phyloP scores from a whole-genome alignment of 2,113 vertebrate species.

The Hypanus sabinus region DNA sequence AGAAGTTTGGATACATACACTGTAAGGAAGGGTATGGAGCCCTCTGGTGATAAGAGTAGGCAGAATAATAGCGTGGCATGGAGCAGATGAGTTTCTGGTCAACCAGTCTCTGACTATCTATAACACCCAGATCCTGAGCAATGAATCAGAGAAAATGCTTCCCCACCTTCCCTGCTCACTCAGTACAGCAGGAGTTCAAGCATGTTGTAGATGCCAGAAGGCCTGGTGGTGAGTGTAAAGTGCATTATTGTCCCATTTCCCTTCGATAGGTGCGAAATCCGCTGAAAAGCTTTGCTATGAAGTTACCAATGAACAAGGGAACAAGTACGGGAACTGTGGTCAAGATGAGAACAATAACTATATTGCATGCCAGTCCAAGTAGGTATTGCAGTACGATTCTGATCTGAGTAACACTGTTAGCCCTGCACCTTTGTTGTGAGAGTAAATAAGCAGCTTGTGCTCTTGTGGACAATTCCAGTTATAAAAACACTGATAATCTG shows the following conservation, averaged over 20 bases:
- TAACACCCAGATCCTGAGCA: no score
- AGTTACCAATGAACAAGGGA: neutral
- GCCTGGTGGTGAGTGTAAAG: neutral
- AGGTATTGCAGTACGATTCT: neutral
- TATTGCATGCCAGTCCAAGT: neutral
- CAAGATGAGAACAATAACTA: neutral
- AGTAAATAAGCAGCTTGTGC: neutral
- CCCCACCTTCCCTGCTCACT: no score
- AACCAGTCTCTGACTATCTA: no score
- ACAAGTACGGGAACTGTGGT: neutral
- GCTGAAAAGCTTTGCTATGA: neutral
- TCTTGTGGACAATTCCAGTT: neutral
- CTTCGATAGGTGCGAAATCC: neutral
- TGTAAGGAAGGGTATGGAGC: no score
- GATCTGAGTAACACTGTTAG: neutral
- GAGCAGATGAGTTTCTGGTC: no score
- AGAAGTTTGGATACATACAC: no score
- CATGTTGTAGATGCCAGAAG: no score
- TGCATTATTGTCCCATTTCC: neutral
- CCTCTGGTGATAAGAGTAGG: no score
- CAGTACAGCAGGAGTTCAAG: no score
- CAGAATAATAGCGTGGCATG: no score
- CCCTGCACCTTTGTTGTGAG: neutral
- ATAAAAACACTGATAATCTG: neutral
- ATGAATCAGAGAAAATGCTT: no score